Evolutionary conservation across 2,797 vertebrate species (phyloP).

Genomic region (Rhyacichthys aspro): DNA sequence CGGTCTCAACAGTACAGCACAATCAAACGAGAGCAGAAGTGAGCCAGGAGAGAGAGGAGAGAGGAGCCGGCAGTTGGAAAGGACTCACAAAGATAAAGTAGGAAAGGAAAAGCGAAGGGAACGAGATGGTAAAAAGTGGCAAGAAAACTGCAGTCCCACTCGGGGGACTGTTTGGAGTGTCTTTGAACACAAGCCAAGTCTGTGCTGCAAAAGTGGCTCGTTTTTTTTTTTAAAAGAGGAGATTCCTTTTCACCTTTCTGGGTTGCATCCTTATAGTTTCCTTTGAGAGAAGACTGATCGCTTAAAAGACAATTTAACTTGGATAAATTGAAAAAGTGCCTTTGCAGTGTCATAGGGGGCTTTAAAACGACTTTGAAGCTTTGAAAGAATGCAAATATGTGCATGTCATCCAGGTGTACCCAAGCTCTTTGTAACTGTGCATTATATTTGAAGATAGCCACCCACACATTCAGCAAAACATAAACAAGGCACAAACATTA

Average conservation of each 20-base stretch:
- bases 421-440: not conserved
- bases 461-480: not conserved
- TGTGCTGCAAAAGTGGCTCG: conserved; percentile 41
- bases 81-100: conserved; percentile 26
- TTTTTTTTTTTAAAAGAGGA: conserved; percentile 38
- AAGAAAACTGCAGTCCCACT: conserved; percentile 55
- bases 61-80: conserved; percentile 5
- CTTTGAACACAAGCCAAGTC: conserved; percentile 64
- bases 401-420: not conserved
- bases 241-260: conserved; percentile 48
- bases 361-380: conserved; percentile 20
- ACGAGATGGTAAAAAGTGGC: conserved; percentile 25
- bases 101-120: conserved; percentile 11
- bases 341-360: conserved; percentile 15
- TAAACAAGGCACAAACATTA: not conserved
- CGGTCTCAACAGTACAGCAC: conserved; percentile 25
- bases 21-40: conserved; percentile 32
- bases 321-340: conserved; percentile 45
- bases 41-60: conserved; percentile 1
- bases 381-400: conserved; percentile 35
- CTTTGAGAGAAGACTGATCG: conserved; percentile 29
- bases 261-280: conserved; percentile 35
- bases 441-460: not conserved
- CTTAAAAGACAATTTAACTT: conserved; percentile 45
- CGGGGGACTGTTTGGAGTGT: conserved; percentile 61